Evolutionary conservation across 1,140 invertebrate species (phyloP).

Genomic region (Drosophila obscura): DNA sequence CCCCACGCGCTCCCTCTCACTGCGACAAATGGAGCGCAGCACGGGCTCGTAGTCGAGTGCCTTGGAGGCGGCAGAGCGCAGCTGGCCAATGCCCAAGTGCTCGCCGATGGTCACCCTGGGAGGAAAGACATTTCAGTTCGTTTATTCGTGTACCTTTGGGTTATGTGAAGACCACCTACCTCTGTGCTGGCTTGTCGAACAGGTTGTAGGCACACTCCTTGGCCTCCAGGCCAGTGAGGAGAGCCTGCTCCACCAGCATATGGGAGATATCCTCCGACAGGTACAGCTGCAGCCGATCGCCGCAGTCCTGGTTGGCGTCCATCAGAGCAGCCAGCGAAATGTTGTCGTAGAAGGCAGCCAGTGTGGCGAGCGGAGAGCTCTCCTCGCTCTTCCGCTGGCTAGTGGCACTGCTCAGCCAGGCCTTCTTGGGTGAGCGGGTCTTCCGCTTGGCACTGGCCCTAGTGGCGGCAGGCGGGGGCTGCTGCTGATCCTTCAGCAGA

Average conservation of each 20-base stretch:
- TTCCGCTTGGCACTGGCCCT: conserved; percentile 55
- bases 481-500: conserved; percentile 28
- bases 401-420: conserved; percentile 62
- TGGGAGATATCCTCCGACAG: conserved; percentile 70
- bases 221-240: conserved; percentile 57
- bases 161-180: conserved; percentile 52
- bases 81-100: conserved; percentile 46
- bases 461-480: not conserved
- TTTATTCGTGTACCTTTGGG: not conserved
- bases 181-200: conserved; percentile 65
- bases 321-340: conserved; percentile 69
- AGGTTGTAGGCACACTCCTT: conserved; percentile 69
- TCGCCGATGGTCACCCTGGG: conserved; percentile 43
- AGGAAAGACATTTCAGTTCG: not conserved
- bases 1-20: conserved; percentile 85
- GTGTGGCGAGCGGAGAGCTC: conserved; percentile 35
- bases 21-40: conserved; percentile 85
- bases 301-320: conserved; percentile 31
- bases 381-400: conserved; percentile 15
- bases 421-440: conserved; percentile 75
- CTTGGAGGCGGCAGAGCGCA: conserved; percentile 53
- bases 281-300: conserved; percentile 61
- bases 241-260: conserved; percentile 66
- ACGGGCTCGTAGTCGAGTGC: conserved; percentile 86
- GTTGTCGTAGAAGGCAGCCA: conserved; percentile 72